Conservation (phyloP, 2,797 vertebrate species). For the Danio tinwini region DNA sequence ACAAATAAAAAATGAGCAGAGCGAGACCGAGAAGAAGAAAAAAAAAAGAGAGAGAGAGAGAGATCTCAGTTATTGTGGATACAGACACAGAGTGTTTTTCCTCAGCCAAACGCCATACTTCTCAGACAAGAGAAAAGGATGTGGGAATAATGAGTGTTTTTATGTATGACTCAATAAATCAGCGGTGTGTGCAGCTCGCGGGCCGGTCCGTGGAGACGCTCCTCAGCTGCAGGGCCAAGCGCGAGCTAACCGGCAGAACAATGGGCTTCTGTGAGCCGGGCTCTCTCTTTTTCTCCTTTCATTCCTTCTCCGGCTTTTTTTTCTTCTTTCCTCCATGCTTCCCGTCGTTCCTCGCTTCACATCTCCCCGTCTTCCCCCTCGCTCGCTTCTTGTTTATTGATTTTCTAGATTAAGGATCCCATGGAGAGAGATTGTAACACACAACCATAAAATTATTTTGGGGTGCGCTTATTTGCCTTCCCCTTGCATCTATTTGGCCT, state of each 20-base stretch:
- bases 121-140: slow-evolving; percentile 62
- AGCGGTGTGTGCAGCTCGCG: slow-evolving; percentile 70
- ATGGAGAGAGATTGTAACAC: slow-evolving; percentile 98
- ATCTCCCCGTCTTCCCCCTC: slow-evolving; percentile 59
- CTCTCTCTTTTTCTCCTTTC: slow-evolving; percentile 58
- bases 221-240: slow-evolving; percentile 70
- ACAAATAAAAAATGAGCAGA: slow-evolving; percentile 33
- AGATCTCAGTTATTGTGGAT: slow-evolving; percentile 52
- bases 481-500: slow-evolving; percentile 99
- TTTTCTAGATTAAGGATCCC: slow-evolving; percentile 99
- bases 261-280: slow-evolving; percentile 86
- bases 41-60: slow-evolving; percentile 8
- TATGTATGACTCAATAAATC: slow-evolving; percentile 85
- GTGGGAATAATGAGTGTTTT: slow-evolving; percentile 79
- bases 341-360: slow-evolving; percentile 58
- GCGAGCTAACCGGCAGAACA: slow-evolving; percentile 84
- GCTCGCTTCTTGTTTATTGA: slow-evolving; percentile 99
- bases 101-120: slow-evolving; percentile 54
- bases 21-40: not conserved
- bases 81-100: slow-evolving; percentile 58
- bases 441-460: slow-evolving; percentile 99
- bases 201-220: slow-evolving; percentile 70
- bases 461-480: slow-evolving; percentile 99
- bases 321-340: slow-evolving; percentile 25
- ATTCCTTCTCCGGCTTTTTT: slow-evolving; percentile 39